Conservation (phyloP, 2,113 vertebrate species). For the Bostrychus sinensis region DNA sequence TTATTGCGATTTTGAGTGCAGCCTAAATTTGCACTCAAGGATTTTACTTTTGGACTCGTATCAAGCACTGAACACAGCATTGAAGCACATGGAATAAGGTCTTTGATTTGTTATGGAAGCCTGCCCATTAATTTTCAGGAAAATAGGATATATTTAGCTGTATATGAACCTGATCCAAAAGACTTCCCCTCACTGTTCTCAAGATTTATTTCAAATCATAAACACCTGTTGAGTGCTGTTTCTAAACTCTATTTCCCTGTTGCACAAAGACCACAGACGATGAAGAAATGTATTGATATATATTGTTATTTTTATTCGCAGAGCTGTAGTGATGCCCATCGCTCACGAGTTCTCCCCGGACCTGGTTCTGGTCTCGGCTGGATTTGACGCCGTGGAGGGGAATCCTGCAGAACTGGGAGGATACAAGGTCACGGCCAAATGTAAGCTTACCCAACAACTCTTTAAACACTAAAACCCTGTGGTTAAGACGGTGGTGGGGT, state of each 20-base stretch:
- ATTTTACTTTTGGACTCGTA: too few relatives aligned
- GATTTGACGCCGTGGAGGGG: conserved; percentile 91
- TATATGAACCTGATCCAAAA: neutral
- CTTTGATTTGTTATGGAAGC: conserved; percentile 54
- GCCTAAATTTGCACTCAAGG: too few relatives aligned
- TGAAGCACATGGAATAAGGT: conserved; percentile 44
- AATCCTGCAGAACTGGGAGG: conserved; percentile 86
- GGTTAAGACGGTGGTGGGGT: too few relatives aligned
- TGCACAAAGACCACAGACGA: conserved; percentile 12
- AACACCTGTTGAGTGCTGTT: conserved; percentile 52
- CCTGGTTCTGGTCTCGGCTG: conserved; percentile 91
- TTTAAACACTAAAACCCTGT: neutral
- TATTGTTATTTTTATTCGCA: conserved; percentile 65
- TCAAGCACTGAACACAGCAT: too few relatives aligned
- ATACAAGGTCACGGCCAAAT: conserved; percentile 93
- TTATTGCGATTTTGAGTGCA: too few relatives aligned
- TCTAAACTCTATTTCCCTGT: conserved; percentile 19
- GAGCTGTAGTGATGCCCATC: conserved; percentile 93
- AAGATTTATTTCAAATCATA: conserved; percentile 32
- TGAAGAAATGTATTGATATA: conserved; percentile 9
- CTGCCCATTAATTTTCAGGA: conserved; percentile 16
- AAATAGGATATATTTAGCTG: conserved; percentile 11
- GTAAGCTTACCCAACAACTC: conserved; percentile 77
- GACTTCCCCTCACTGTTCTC: conserved; percentile 7
- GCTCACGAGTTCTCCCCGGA: conserved; percentile 91